Evolutionary conservation across 2,888 invertebrate genomes (phyloP), one percentile per base, ranked within the genome.

Genomic region (Mythimna ferrago): DNA sequence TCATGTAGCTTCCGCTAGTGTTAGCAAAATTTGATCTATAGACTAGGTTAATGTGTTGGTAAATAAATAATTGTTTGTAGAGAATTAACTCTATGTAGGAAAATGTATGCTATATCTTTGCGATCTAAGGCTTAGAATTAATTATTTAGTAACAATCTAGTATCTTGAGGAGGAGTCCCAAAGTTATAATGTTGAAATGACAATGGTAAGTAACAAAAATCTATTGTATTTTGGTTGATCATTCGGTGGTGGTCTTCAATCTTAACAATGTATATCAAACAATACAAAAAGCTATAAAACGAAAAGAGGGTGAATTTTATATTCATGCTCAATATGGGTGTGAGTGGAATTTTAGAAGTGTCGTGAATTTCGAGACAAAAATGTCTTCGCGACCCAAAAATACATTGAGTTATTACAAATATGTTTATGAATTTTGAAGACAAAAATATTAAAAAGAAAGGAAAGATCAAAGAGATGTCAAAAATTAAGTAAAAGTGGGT

Each of bases 341-440:
- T 14, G 38, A 14, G 19, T 53, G 54, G 32, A 72, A 77, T 67
- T 54, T 72, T 21, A 60, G 56, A 56, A 73, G 51, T 66, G 7
- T 44, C 26, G 9, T 41, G 32, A 67, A 56, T 53, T 51, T 19
- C 1, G 19, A 38, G 51, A 66, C 54, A 63, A 66, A 66, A 58
- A 66, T 66, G 38, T 66, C 60, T 66, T 66, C 11, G 16, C n/a
- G 5, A 64, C 44, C 6, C 35, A 66, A 48, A 44, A 60, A 53
- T 26, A 41, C 41, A 19, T 51, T 56, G 26, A 48, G 56, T 62
- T 26, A 48, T 58, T 66, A 41, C 21, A 53, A 66, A 76, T 70
- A 51, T 44, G 21, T 44, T 51, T 54, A 21, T 21, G n/a, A 53
- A 32, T 54, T 44, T 60, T 26, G 14, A 5, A 14, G 11, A 66